Evolutionary conservation across 2,113 vertebrate species (phyloP), one percentile per base, ranked within the genome.

Genomic region (Platichthys flesus): DNA sequence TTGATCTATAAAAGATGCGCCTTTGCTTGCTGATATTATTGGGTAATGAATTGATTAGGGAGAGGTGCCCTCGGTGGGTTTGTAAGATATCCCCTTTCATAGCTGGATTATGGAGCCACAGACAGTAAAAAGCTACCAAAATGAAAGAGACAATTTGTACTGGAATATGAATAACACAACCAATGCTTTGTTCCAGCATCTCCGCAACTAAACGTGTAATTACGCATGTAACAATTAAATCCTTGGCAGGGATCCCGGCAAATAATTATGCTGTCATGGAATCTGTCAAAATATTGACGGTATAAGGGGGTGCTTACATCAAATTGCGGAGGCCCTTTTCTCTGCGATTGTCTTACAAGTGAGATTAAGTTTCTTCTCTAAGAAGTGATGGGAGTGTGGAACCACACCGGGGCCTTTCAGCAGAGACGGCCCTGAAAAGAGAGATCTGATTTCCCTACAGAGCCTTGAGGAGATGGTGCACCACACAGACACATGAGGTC

Each of bases 281-380:
- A 88, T 88, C 76, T 92, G 92, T 95, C 94, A 93, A 90, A 94
- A 94, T 93, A 94, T 94, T 94, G 92, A 93, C 84, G 71, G 75
- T 79, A 78, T 76, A 79, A 82, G 78, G 68, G 80, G 80, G 74
- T 71, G 79, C 70, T 83, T 74, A 76, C 84, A 71, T 68, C 56
- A 82, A 90, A 90, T 84, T 86, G 82, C 84, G 13, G 68, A 76
- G 63, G 76, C 52, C 56, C 82, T 79, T 88, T 80, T 59, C 35
- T 64, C 67, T 57, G 47, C 61, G 66, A 85, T 80, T 81, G 61
- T 88, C 89, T 93, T 85, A 83, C 79, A 77, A 88, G 81, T 66
- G 57, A 83, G 87, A 92, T 94, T 89, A 81, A 47, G 87, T 94
- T 92, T 91, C 91, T 55, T 72, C 62, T 61, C 40, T 26, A 69